Base-by-base conservation (phyloP, 1,140 invertebrate species). In the Tetramorium parvispinum region DNA sequence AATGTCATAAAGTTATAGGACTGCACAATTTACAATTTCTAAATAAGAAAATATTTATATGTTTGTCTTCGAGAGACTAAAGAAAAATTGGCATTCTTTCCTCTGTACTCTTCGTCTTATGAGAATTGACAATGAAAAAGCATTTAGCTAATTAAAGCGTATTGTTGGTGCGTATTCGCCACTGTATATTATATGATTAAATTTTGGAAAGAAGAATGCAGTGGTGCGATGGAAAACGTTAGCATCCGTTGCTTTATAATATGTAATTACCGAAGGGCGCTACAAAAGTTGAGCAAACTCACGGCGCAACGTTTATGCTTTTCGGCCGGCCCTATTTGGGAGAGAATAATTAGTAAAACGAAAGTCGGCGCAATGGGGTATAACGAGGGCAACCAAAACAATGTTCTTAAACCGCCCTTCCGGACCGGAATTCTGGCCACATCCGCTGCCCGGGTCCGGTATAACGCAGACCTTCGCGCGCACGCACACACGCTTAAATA, bases 351-450 rank as follows among this genome's bases (percentile, higher is more conserved):
- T 73, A 61, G 68, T 57, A 65, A 61, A 82, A 86, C 46, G 66
- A 82, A 82, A 82, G 57, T 86, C 66, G 66, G 37, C 51, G 79
- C 78, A 24, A 73, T 71, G 65, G 77, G 37, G 32, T 51, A 51
- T 82, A 86, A 86, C 61, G 49, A 66, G 59, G 59, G 49, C 24
- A 76, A 57, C 49, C 57, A 27, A 85, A 87, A 85, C 70, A 85
- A 86, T 70, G 79, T 91, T 89, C 86, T 91, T 88, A 78, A 63
- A 85, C 75, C 61, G 32, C 61, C 49, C 70, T 87, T 91, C 88
- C 77, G 89, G 71, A 85, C 63, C 76, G 83, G 86, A 85, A 88
- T 91, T 49, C 81, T 76, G 68, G 71, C 88, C 89, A 85, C 79
- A 89, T 89, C 85, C 79, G 40, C 37, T 46, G 75, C 59, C 21